These are phyloP conservation scores for Melanerpes formicivorus DNA, from an alignment of 2,113 vertebrate genomes.

Conservation along the genomic window DNA sequence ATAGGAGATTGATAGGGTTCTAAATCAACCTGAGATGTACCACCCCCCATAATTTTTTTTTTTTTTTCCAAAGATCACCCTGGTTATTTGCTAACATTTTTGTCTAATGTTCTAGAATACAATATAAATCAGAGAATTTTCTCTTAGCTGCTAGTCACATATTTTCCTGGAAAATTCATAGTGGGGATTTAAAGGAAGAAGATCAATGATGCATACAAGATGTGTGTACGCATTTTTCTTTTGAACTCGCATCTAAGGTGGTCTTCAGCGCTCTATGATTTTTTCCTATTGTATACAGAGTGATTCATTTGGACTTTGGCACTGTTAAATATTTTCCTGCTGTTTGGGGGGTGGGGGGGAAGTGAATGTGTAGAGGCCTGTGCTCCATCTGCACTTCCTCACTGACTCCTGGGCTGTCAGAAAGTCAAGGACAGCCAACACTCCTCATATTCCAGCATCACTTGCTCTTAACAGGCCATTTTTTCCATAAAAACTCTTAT, in stretches of 20 bases:
- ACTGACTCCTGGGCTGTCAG: not conserved
- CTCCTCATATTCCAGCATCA: conserved; percentile 3
- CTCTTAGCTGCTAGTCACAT: conserved; percentile 13
- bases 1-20: too few relatives aligned
- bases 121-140: conserved; percentile 30
- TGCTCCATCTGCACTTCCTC: conserved; percentile 61
- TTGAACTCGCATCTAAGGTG: conserved; percentile 1
- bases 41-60: not conserved
- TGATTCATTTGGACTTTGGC: conserved; percentile 50
- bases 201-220: not conserved
- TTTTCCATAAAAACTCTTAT: conserved; percentile 40
- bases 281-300: conserved; percentile 29
- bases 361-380: conserved; percentile 9
- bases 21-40: too few relatives aligned
- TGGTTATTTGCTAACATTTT: conserved; percentile 30
- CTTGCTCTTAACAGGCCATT: conserved; percentile 50
- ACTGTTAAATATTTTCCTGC: conserved; percentile 50
- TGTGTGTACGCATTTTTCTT: not conserved
- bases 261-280: not conserved
- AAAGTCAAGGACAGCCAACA: conserved; percentile 47
- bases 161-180: conserved; percentile 49
- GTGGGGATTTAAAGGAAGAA: conserved; percentile 43
- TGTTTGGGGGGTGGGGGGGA: not conserved
- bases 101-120: not conserved
- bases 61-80: not conserved